Base-by-base conservation (phyloP, 2,888 invertebrate genomes). In the Oeneis ivallda region DNA sequence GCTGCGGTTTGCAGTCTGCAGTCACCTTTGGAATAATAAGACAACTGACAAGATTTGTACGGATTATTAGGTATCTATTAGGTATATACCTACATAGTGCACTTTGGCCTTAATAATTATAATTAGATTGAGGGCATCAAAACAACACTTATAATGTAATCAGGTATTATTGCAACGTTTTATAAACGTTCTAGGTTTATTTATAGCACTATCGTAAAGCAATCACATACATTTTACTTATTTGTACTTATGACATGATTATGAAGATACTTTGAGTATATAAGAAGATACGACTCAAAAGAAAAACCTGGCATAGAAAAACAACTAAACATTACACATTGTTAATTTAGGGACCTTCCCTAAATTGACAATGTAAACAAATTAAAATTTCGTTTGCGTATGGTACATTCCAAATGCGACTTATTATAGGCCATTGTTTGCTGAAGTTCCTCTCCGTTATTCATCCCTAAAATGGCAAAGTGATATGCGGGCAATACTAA, bases 401-500 rank as follows among this genome's bases (percentile, higher is more conserved):
- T 68, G 71, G 72, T 71, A 72, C 72, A 71, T 71, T 72, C 86
- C 84, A 78, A 77, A 84, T 84, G 81, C 64, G 83, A 74, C 15
- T 47, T 43, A 69, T 72, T 74, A 74, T 75, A 71, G 76, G 68
- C 86, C 75, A 87, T 89, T 88, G 85, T 89, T 75, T 82, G 82
- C 77, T 74, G 57, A 74, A 79, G 77, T 80, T 81, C 75, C 78
- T 80, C 80, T 83, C 89, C 89, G 89, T 90, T 90, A 90, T 80
- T 79, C 77, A 77, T 76, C 80, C 86, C 85, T 77, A 82, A 87
- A 86, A 86, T 82, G 85, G 90, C 74, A 69, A 78, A 76, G 76
- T 77, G 73, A 75, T 81, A 81, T 85, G 87, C 83, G 76, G 83
- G 84, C 82, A 88, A 89, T 92, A 87, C 85, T 89, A 91, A 92